Base-by-base conservation (phyloP, 2,888 invertebrate species). In the Neoitamus cyanurus region DNA sequence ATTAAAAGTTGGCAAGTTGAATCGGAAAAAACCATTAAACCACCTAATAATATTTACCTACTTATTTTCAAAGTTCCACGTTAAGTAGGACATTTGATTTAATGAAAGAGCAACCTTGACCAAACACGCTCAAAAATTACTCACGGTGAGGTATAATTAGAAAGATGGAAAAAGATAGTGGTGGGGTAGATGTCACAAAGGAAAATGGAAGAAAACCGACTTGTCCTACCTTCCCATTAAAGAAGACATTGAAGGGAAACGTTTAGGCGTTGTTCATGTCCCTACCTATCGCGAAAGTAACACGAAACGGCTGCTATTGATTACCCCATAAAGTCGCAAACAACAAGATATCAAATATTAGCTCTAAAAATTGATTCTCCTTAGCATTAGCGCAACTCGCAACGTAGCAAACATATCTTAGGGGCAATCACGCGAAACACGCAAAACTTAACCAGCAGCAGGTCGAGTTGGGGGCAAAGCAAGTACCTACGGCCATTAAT, bases 261-360 rank as follows among this genome's bases (percentile, higher is more conserved):
- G 58, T 58, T 58, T 58, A 0, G 58, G 20, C 58, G 20, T 1
- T 25, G 15, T 58, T 25, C 58, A 58, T 2, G 58, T 58, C 4
- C 7, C 58, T 20, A 20, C 25, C 28, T 13, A 72, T 31, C 72
- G 34, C 72, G 1, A 15, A 34, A 31, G 3, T 7, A 15, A n/a
- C 72, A 31, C 72, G 30, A 72, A 72, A n/a, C 20, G 58, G 58
- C 20, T 58, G 15, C 20, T 58, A 72, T 58, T 58, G 58, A 58
- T 58, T 58, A 58, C 20, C 15, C 58, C 58, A 58, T 58, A 46
- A 77, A 42, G 25, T 77, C 34, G n/a, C 25, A 77, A 77, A 42
- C 46, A 77, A 46, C 46, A 46, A 46, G 28, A 77, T 77, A 77
- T 77, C 77, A 77, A 77, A 77, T 77, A 77, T 77, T 77, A 77